Base-by-base conservation (phyloP, 2,888 invertebrate species). In the Steinernema scapterisci region DNA sequence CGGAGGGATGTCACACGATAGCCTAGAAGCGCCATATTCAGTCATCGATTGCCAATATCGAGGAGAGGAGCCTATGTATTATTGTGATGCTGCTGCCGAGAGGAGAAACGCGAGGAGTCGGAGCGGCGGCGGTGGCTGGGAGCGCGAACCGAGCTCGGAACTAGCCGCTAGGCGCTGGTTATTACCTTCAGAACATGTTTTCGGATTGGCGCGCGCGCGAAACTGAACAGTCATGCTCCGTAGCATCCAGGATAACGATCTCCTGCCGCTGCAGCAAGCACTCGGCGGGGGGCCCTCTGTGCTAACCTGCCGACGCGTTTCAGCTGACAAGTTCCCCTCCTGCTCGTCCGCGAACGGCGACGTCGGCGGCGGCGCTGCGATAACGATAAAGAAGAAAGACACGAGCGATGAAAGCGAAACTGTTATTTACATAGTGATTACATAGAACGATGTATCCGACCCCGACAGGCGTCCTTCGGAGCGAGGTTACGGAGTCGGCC, bases 361-460 rank as follows among this genome's bases (percentile, higher is more conserved):
- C 63, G 63, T 21, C 21, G 25, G 27, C 31, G 31, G 16, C 63
- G 31, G 5, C 63, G 63, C 38, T 38, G 31, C 63, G 63, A 63
- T 63, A 63, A 63, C 31, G 25, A 38, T 38, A 38, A 38, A 38
- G 38, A 38, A 38, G 38, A 38, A 38, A 38, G 38, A 63, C 63
- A n/a, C 63, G 31, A 63, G 63, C 13, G 63, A 63, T 63, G 63
- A 63, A 63, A 63, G 63, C 63, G 63, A 63, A 63, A 63, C 63
- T 63, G 63, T 63, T 63, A 63, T 63, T 63, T 63, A 63, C 63
- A 63, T 63, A 63, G 27, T 31, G 63, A 63, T 63, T 63, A 63
- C 63, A 63, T 27, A 21, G 63, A 38, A 63, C 38, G 63, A 31
- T 63, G 63, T 63, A 27, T 63, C 31, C 63, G 63, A 63, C 63